Percentiles rank a stretch among this genome's conserved stretches.
phyloP scores from a whole-genome alignment of 2,797 vertebrate genomes.

The Brotogeris chrysoptera region DNA sequence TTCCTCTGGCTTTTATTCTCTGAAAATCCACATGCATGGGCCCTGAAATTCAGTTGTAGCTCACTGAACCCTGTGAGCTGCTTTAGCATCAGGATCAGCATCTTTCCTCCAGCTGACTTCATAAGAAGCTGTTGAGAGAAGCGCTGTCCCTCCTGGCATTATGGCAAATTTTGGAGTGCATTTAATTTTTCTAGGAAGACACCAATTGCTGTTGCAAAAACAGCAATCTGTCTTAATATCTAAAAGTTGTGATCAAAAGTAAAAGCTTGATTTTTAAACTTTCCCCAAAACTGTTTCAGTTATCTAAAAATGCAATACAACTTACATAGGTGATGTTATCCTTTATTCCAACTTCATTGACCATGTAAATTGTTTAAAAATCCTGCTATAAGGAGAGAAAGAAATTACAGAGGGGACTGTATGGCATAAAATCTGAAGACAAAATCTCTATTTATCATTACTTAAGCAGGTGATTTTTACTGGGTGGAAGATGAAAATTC shows the following conservation, averaged over 20 bases:
- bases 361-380: too few species aligned
- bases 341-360: neutral
- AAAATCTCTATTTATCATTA: neutral
- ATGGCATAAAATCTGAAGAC: neutral
- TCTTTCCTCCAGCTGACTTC: neutral
- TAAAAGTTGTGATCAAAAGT: slow-evolving; percentile 22
- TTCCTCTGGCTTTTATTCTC: neutral
- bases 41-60: neutral
- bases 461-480: neutral
- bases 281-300: neutral
- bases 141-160: neutral
- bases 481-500: neutral
- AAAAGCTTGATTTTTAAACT: neutral
- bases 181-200: neutral
- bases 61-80: neutral
- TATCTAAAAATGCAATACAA: neutral
- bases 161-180: neutral
- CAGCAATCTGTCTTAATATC: neutral
- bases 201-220: neutral
- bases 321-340: neutral
- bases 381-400: neutral
- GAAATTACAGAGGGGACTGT: neutral
- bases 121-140: neutral
- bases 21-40: rapidly evolving
- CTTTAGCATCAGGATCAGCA: neutral